phyloP scores from a whole-genome alignment of 2,797 vertebrate genomes.

The Gila robusta region DNA sequence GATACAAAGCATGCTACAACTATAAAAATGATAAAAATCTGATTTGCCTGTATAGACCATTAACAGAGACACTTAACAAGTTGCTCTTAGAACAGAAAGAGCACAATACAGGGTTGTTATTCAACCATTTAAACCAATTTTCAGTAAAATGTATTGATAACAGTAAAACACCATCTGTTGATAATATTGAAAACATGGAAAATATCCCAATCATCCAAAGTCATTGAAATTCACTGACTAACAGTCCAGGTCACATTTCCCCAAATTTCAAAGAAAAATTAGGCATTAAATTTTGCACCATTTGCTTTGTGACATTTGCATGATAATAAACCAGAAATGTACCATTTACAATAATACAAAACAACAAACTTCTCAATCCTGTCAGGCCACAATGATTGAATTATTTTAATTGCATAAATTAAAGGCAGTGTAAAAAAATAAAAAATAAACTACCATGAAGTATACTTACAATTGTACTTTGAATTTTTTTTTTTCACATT shows the following conservation, averaged over 20 bases:
- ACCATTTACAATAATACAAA: background rate
- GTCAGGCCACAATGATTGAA: background rate
- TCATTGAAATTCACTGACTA: background rate
- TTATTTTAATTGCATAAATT: background rate
- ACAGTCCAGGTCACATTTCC: background rate
- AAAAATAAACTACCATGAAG: background rate
- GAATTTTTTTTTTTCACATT: background rate
- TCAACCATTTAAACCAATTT: background rate
- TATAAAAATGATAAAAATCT: background rate
- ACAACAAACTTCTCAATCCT: background rate
- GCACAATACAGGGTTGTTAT: background rate
- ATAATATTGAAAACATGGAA: background rate
- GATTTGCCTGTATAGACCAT: background rate
- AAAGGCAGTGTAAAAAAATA: background rate
- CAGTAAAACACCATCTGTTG: constrained; percentile 2
- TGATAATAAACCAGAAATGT: background rate
- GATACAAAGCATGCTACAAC: background rate
- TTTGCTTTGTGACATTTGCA: background rate
- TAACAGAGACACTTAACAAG: background rate
- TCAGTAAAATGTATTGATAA: background rate
- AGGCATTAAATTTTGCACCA: background rate
- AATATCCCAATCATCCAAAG: background rate
- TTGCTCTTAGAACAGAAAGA: background rate
- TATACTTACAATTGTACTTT: background rate
- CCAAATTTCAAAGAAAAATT: background rate